Evolutionary conservation across 2,888 invertebrate genomes (phyloP).

Genomic region (Germaria angustata): DNA sequence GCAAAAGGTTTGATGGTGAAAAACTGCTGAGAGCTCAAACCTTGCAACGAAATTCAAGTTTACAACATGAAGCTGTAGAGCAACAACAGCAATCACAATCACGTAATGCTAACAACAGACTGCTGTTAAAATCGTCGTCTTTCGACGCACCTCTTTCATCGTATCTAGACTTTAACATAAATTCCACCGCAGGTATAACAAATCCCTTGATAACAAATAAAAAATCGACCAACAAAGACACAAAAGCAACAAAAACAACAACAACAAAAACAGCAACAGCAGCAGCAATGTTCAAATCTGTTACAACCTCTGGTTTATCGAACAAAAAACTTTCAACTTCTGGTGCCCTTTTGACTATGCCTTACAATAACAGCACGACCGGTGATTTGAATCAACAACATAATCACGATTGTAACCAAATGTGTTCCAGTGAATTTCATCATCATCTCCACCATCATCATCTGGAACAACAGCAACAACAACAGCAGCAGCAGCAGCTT

Average conservation of each 20-base stretch:
- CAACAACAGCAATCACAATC: constrained; percentile 47
- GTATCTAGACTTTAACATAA: constrained; percentile 55
- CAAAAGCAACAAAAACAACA: not conserved
- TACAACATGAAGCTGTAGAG: constrained; percentile 60
- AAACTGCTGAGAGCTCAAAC: constrained; percentile 65
- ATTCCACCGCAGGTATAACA: constrained; percentile 40
- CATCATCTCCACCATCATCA: constrained; percentile 67
- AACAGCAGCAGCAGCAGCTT: constrained; percentile 17
- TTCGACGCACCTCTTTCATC: constrained; percentile 69
- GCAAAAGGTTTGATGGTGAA: constrained; percentile 74
- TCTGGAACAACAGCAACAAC: constrained; percentile 20
- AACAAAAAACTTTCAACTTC: constrained; percentile 41
- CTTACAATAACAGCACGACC: constrained; percentile 9
- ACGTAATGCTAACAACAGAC: constrained; percentile 67
- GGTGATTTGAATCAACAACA: constrained; percentile 4
- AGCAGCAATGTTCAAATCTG: constrained; percentile 20
- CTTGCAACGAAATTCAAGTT: constrained; percentile 64
- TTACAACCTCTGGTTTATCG: not conserved
- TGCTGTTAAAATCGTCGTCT: constrained; percentile 71
- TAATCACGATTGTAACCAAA: constrained; percentile 10
- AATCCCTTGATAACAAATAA: constrained; percentile 38
- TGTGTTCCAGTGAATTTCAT: constrained; percentile 64
- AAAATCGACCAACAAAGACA: constrained; percentile 17
- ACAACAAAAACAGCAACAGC: constrained; percentile 8
- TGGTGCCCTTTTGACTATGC: constrained; percentile 2